phyloP scores from a whole-genome alignment of 2,797 vertebrate genomes.

The Falco concolor region DNA sequence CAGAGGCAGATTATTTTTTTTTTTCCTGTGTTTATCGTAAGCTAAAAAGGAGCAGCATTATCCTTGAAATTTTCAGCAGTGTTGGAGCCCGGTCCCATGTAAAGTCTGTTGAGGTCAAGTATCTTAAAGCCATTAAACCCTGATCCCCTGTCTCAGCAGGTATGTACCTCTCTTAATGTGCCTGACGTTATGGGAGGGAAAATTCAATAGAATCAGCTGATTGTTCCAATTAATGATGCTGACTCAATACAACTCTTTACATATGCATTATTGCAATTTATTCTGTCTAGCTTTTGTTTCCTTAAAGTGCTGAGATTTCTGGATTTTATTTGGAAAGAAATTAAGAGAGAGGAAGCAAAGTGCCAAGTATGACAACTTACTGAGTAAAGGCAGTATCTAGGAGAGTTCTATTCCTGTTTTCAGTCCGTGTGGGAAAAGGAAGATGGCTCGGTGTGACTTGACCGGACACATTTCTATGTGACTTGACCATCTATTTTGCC shows the following conservation, averaged over 20 bases:
- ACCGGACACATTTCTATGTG: neutral
- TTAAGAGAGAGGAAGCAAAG: neutral
- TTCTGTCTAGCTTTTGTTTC: neutral
- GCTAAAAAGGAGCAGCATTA: neutral
- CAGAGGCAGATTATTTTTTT: neutral
- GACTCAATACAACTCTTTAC: neutral
- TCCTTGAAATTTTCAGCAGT: neutral
- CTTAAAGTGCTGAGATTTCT: neutral
- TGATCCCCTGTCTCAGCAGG: neutral
- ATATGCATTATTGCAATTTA: neutral
- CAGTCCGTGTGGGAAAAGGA: neutral
- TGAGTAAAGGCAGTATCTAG: neutral
- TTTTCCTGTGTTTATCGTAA: neutral
- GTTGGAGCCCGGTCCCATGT: neutral
- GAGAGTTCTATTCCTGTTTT: neutral
- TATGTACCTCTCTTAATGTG: neutral
- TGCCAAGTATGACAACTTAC: neutral
- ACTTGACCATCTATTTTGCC: rapidly evolving
- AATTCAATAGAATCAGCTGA: neutral
- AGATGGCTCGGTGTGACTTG: neutral
- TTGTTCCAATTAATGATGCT: neutral
- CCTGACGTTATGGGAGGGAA: neutral
- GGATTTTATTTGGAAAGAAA: neutral
- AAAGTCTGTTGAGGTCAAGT: neutral
- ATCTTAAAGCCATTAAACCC: neutral